Conservation (phyloP, 2,797 vertebrate genomes). For the Cuniculus paca region DNA sequence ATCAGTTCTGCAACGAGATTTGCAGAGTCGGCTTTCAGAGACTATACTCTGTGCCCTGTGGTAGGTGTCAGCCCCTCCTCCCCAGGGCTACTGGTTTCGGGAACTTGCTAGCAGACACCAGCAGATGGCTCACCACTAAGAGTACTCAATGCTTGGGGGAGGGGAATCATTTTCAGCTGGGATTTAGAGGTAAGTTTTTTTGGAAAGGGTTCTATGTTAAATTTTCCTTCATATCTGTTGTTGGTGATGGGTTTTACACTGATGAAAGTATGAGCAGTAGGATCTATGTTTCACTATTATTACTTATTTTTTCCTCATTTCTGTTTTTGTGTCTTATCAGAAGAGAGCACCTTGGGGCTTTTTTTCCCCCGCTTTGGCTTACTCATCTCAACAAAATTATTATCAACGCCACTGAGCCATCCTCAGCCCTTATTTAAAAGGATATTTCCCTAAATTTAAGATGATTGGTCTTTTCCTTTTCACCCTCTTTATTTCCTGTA, state of each 20-base stretch:
- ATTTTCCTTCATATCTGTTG: constrained; percentile 29
- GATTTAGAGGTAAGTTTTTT: constrained; percentile 28
- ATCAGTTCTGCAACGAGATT: constrained; percentile 90
- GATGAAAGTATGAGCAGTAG: background rate
- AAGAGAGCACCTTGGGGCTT: background rate
- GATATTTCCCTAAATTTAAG: constrained; percentile 48
- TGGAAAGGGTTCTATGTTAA: background rate
- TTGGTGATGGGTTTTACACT: background rate
- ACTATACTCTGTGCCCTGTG: constrained; percentile 88
- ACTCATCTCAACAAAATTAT: constrained; percentile 50
- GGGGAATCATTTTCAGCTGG: background rate
- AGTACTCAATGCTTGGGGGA: background rate
- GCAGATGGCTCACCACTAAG: background rate
- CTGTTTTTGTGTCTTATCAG: constrained; percentile 42
- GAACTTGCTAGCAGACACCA: background rate
- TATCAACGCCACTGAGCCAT: background rate
- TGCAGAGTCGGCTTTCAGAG: constrained; percentile 92
- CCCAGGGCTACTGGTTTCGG: background rate
- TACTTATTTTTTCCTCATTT: background rate
- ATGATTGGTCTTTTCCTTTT: constrained; percentile 22
- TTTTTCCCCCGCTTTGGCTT: background rate
- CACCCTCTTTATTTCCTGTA: constrained; percentile 31
- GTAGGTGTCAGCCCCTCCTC: constrained; percentile 86
- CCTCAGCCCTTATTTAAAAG: constrained; percentile 53
- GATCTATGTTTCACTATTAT: background rate